Percentiles rank a stretch among this genome's conserved stretches.
These are phyloP conservation scores for Lumbricus terrestris DNA, from an alignment of 2,888 invertebrate genomes.

Conservation along the genomic window DNA sequence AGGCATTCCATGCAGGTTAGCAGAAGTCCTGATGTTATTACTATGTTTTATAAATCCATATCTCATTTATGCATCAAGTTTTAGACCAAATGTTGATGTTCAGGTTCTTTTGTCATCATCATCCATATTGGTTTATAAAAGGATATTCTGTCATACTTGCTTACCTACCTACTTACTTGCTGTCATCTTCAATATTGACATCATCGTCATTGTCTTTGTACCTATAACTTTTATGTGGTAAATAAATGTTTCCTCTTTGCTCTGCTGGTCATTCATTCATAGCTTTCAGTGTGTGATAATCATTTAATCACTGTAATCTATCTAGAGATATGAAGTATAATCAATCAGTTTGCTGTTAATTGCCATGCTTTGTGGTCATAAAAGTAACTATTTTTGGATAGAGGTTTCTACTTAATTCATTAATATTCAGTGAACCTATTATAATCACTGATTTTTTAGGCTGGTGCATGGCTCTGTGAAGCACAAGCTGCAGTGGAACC, in stretches of 20 bases:
- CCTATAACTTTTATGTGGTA: background rate
- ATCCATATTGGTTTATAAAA: too few species aligned
- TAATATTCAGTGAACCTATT: background rate
- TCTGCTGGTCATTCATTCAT: too few species aligned
- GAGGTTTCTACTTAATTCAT: background rate
- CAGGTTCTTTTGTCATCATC: too few species aligned
- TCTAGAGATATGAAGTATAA: background rate
- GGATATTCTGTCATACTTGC: too few species aligned
- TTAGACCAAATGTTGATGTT: background rate
- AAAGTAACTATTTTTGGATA: background rate
- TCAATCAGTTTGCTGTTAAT: background rate
- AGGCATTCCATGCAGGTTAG: conserved; percentile 55
- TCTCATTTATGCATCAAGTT: background rate
- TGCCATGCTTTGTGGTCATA: background rate
- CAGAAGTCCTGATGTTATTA: background rate
- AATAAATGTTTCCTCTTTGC: too few species aligned
- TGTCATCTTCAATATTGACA: too few species aligned
- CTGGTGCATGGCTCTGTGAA: conserved; percentile 57
- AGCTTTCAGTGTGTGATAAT: background rate
- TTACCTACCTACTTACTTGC: too few species aligned
- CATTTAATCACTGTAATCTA: background rate
- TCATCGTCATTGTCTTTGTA: background rate
- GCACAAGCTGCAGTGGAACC: conserved; percentile 55
- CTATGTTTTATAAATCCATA: background rate
- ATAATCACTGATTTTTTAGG: conserved; percentile 38